Evolutionary conservation across 2,113 vertebrate species (phyloP), one percentile per base, ranked within the genome.

Genomic region (Embiotoca jacksoni): DNA sequence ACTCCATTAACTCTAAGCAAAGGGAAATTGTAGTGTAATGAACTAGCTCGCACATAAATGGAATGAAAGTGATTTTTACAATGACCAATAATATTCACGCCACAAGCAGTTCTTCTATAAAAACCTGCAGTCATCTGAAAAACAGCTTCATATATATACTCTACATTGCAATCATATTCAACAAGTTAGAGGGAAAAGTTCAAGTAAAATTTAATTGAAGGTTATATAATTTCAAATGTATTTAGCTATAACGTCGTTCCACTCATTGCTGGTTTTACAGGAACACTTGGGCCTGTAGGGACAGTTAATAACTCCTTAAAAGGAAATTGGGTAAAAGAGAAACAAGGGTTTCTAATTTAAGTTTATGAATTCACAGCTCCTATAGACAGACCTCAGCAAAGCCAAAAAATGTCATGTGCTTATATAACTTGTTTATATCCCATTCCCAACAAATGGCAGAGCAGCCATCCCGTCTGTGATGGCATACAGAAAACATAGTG

Each of bases 1-100:
- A 89, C 77, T 88, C 74, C 56, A 92, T 89, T 86, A 90, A 85
- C 81, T 79, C 65, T 7, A 49, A 47, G 64, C 7, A 7, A 78
- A 64, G 54, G 62, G 58, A 84, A 78, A 84, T 57, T 79, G 75
- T 56, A 39, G 69, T 50, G 69, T 90, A 87, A 90, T 90, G 81
- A 89, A 87, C 33, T 70, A 44, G 57, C 67, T 71, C 30, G 39
- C 52, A 76, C 35, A 65, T 72, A 87, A 88, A 77, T 50, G 54
- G 68, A 85, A 87, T 71, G 16, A 62, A 71, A 71, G 55, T 0
- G 6, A 58, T 90, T 83, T 88, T 81, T 58, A 81, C 60, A 72
- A 63, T 49, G 57, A 58, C 76, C 70, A 64, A 33, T 83, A 49
- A 77, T 37, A 71, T 72, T 80, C 23, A 41, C 49, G 41, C 52